Evolutionary conservation across 1,140 invertebrate genomes (phyloP).

Genomic region (Vanessa tameamea): DNA sequence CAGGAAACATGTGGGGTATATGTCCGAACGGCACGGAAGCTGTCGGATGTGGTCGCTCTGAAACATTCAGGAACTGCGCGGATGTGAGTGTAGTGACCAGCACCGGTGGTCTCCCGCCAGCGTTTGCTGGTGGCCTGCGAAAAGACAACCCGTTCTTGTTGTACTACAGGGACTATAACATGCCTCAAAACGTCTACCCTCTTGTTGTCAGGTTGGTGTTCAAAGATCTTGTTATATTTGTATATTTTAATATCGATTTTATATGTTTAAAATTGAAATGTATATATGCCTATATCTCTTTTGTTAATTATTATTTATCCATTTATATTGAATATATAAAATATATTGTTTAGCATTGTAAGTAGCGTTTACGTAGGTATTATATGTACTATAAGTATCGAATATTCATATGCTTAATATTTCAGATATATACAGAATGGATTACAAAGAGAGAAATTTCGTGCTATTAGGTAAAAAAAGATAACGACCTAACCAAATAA

Average conservation of each 20-base stretch:
- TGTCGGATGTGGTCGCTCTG: slow-evolving; percentile 91
- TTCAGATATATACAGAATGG: slow-evolving; percentile 56
- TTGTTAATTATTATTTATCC: slow-evolving; percentile 15
- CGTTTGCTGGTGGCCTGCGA: slow-evolving; percentile 82
- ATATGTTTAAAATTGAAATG: not conserved
- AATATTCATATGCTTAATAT: slow-evolving; percentile 48
- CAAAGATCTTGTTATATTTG: slow-evolving; percentile 15
- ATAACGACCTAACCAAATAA: slow-evolving; percentile 23
- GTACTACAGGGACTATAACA: slow-evolving; percentile 85
- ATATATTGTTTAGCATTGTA: not conserved
- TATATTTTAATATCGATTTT: slow-evolving; percentile 21
- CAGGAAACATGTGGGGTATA: slow-evolving; percentile 93
- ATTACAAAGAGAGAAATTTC: slow-evolving; percentile 52
- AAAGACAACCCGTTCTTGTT: slow-evolving; percentile 87
- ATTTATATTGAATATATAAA: slow-evolving; percentile 22
- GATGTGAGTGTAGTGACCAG: slow-evolving; percentile 90
- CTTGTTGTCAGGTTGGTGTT: slow-evolving; percentile 85
- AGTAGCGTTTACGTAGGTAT: slow-evolving; percentile 15
- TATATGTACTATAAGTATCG: slow-evolving; percentile 23
- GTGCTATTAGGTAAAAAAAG: slow-evolving; percentile 61
- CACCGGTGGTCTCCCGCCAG: slow-evolving; percentile 85
- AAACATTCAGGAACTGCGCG: slow-evolving; percentile 94
- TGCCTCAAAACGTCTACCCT: slow-evolving; percentile 84
- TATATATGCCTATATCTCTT: slow-evolving; percentile 23
- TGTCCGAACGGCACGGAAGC: slow-evolving; percentile 92